Conservation (phyloP, 2,797 vertebrate species). For the Knipowitschia caucasica region DNA sequence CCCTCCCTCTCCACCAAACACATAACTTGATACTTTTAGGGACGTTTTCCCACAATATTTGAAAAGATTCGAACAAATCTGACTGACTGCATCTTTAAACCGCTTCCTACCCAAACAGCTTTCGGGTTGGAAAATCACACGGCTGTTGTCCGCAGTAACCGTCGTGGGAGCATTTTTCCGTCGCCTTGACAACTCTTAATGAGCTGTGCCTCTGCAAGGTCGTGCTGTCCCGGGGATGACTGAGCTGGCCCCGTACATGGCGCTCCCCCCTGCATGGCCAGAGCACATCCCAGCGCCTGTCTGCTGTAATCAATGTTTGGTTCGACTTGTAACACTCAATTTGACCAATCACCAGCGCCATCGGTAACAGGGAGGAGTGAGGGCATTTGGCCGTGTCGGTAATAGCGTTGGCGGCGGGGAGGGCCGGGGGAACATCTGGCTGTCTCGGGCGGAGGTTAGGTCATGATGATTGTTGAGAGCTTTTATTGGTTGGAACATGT, state of each 20-base stretch:
- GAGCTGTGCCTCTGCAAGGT: conserved; percentile 52
- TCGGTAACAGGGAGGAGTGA: conserved; percentile 58
- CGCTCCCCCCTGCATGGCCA: conserved; percentile 40
- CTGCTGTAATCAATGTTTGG: conserved; percentile 56
- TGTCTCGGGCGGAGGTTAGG: conserved; percentile 44
- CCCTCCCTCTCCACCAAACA: too few species aligned
- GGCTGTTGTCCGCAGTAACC: conserved; percentile 19
- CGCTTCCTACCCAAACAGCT: neutral
- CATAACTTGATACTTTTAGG: too few species aligned
- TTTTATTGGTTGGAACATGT: conserved; percentile 47
- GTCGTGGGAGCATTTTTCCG: conserved; percentile 27
- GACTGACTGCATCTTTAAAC: neutral
- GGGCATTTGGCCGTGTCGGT: conserved; percentile 64
- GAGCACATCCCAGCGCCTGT: conserved; percentile 44
- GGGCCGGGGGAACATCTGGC: conserved; percentile 67
- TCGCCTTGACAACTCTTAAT: conserved; percentile 35
- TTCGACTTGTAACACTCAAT: conserved; percentile 67
- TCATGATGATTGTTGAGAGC: conserved; percentile 45
- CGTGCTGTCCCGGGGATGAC: conserved; percentile 42
- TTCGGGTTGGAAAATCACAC: too few species aligned
- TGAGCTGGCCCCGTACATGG: conserved; percentile 39
- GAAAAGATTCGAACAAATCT: too few species aligned
- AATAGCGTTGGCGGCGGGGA: conserved; percentile 57
- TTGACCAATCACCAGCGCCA: conserved; percentile 66
- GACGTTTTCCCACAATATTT: too few species aligned